A percentile compares a stretch with the other conserved stretches of the same genome.
phyloP scores from a whole-genome alignment of 2,888 invertebrate species.

The Myathropa florea region DNA sequence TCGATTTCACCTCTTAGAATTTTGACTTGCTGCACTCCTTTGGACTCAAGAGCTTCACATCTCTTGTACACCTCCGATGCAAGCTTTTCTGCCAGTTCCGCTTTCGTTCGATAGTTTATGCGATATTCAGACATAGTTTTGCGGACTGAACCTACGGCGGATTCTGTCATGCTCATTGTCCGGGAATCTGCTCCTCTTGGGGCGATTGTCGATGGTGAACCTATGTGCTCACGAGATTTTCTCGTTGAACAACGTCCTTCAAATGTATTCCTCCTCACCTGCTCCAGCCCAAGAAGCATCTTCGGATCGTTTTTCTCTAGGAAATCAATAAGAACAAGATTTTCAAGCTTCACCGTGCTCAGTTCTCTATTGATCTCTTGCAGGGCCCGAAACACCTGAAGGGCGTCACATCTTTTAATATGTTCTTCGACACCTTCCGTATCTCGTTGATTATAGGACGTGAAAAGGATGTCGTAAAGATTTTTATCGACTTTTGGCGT shows the following conservation, averaged over 20 bases:
- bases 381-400: conserved; percentile 75
- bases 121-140: conserved; percentile 72
- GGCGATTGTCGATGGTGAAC: conserved; percentile 21
- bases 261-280: conserved; percentile 45
- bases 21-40: conserved; percentile 75
- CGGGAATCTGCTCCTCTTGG: conserved; percentile 71
- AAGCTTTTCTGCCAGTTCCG: conserved; percentile 77
- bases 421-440: conserved; percentile 69
- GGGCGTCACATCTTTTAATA: conserved; percentile 73
- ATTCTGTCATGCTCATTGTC: conserved; percentile 64
- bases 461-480: conserved; percentile 44
- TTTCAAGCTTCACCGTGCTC: conserved; percentile 76
- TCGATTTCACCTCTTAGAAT: conserved; percentile 81
- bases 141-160: conserved; percentile 34
- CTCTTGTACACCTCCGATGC: conserved; percentile 75
- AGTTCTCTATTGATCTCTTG: conserved; percentile 75
- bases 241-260: conserved; percentile 64
- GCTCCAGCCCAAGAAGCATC: conserved; percentile 75
- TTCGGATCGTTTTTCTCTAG: conserved; percentile 78
- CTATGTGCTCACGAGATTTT: conserved; percentile 22
- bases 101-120: conserved; percentile 77
- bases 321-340: conserved; percentile 76
- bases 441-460: conserved; percentile 63
- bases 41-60: conserved; percentile 73
- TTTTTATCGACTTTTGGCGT: conserved; percentile 27